Evolutionary conservation across 2,113 vertebrate genomes (phyloP), one percentile per base, ranked within the genome.

Genomic region (Carassius gibelio): DNA sequence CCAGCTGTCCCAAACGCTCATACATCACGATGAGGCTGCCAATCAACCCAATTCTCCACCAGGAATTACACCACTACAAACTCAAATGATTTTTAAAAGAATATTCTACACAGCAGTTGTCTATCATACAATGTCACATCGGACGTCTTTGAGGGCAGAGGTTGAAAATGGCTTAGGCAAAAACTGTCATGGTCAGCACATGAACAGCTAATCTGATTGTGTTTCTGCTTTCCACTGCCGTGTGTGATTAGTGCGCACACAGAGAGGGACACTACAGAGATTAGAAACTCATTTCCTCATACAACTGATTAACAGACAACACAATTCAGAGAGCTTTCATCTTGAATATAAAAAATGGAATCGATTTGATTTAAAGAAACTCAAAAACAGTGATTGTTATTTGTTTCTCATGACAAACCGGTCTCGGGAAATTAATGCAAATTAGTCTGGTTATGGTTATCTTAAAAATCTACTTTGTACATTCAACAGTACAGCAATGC

Each of bases 151-250:
- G 23, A 83, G 66, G 83, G 81, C 81, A 84, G 85, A 79, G 36
- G 71, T 87, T 78, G 64, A 42, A 50, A 30, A 77, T 48, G 72
- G 81, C 83, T 89, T 83, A 52, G 21, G 26, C 9, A 85, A 86
- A 90, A 79, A 89, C 90, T 88, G 83, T 87, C 72, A 80, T 57
- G 30, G 48, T 93, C 91, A 92, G 92, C 92, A 62, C 86, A 90
- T 92, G 89, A 68, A 71, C 1, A 1, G 86, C 36, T 94, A 93
- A 95, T 94, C 93, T 90, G 80, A 91, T 92, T 85, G 72, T 59
- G 89, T 90, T 88, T 87, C 75, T 77, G 86, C 84, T 82, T 57
- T 85, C 83, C 91, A 90, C 84, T 90, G 89, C 93, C 90, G 90
- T 87, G 87, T 90, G 87, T 88, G 92, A 93, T 93, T 93, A 93